A percentile compares a stretch with the other conserved stretches of the same genome.
These are phyloP conservation scores for Syrmaticus mikado DNA, from an alignment of 2,113 vertebrate species.

Conservation along the genomic window DNA sequence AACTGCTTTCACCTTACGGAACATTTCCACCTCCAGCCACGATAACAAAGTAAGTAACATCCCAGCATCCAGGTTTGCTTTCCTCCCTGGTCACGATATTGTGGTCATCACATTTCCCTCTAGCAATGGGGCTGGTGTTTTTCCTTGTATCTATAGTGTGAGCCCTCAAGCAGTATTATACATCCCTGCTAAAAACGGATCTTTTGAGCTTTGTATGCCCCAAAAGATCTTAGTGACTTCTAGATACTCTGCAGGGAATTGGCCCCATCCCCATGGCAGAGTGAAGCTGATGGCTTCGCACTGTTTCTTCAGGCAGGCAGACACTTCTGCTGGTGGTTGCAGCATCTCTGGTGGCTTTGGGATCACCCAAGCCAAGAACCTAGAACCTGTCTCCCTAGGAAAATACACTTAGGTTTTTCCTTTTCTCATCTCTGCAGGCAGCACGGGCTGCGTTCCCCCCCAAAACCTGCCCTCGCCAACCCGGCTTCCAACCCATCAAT, in stretches of 20 bases:
- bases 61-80: not conserved
- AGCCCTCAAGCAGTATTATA: not conserved
- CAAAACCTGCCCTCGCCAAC: constrained; percentile 47
- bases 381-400: no score
- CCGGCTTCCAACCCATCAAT: constrained; percentile 82
- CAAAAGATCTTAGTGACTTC: rapidly evolving
- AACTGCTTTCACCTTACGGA: constrained; percentile 58
- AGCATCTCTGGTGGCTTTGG: not conserved
- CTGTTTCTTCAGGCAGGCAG: not conserved
- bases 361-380: rapidly evolving
- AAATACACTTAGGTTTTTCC: rapidly evolving
- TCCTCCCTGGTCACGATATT: not conserved
- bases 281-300: not conserved
- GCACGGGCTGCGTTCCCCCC: constrained; percentile 45
- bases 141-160: rapidly evolving
- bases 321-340: not conserved
- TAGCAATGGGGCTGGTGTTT: not conserved
- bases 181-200: not conserved
- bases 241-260: not conserved
- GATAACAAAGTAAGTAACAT: not conserved
- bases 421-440: not conserved
- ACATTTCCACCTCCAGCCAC: constrained; percentile 21
- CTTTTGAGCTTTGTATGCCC: not conserved
- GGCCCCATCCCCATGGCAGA: not conserved
- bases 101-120: not conserved